Evolutionary conservation across 1,140 invertebrate genomes (phyloP), one percentile per base, ranked within the genome.

Genomic region (Calosoma granatense): DNA sequence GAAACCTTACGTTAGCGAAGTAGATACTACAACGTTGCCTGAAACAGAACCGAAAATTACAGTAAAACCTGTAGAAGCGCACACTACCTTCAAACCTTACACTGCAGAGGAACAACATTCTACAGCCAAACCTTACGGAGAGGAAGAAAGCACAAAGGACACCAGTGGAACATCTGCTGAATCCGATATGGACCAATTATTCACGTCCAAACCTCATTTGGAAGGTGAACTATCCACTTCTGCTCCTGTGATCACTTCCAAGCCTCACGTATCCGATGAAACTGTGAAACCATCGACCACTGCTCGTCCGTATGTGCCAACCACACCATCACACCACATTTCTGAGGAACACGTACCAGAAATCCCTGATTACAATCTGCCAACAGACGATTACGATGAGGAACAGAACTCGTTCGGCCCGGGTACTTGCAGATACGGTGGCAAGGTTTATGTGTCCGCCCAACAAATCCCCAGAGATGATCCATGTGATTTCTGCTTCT

Each of bases 401-500:
- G 85, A 88, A 63, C 81, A 83, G 64, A 80, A 80, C 60, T 74
- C 84, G 2, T 88, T 90, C 63, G 89, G 89, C 47, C 89, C 88
- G 21, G 90, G 90, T 57, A 94, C 90, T 26, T 95, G 92, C 68
- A 77, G 92, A 62, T 94, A 92, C 66, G 89, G 90, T 51, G 90
- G 91, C 62, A 92, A 92, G 73, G 84, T 94, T 30, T 95, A 92
- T 67, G 88, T 94, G 23, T 94, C 91, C 1, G 92, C 92, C 2
- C 92, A 95, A 75, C 93, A 96, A 76, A 94, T 96, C 60, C 92
- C 92, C 19, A 77, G 92, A 63, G 88, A 93, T 59, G 90, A 96
- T 76, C 90, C 92, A 22, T 96, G 93, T 69, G 92, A 95, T 68
- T 96, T 95, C 78, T 96, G 93, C 73, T 96, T 96, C 84, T 96